Conservation (phyloP, 2,113 vertebrate species). For the Turdus rufiventris region DNA sequence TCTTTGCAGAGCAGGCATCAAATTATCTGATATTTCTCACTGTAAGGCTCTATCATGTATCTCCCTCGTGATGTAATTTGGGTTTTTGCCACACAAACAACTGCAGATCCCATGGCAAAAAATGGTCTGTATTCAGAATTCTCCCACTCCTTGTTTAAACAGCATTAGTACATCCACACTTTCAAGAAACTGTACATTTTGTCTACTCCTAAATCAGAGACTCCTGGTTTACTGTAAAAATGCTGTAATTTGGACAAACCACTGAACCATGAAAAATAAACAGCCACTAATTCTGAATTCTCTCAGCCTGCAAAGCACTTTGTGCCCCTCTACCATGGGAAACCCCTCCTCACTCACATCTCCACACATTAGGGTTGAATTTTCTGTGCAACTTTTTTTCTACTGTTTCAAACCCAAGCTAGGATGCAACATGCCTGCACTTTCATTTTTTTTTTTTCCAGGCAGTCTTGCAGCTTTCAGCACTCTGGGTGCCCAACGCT, state of each 20-base stretch:
- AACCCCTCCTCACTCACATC: background rate
- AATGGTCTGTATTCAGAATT: background rate
- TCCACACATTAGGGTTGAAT: background rate
- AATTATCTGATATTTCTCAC: slow-evolving; percentile 13
- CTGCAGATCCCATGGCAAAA: background rate
- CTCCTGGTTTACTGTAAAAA: background rate
- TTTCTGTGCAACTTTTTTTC: background rate
- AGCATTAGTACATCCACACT: background rate
- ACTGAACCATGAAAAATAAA: background rate
- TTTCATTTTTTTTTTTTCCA: background rate
- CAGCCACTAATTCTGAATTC: background rate
- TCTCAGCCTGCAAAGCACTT: background rate
- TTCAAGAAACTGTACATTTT: background rate
- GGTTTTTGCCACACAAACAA: background rate
- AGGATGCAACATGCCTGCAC: background rate
- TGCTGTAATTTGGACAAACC: background rate
- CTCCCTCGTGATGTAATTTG: background rate
- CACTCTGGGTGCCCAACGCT: background rate
- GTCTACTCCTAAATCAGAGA: background rate
- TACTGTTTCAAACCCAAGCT: background rate
- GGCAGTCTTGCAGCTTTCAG: background rate
- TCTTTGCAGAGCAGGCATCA: slow-evolving; percentile 14
- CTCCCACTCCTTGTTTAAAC: background rate
- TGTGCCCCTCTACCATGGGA: background rate
- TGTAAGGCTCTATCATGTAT: background rate